These are phyloP conservation scores for Epizoanthus stellaris DNA, from an alignment of 92 coral and sea anemone species.

Conservation along the genomic window DNA sequence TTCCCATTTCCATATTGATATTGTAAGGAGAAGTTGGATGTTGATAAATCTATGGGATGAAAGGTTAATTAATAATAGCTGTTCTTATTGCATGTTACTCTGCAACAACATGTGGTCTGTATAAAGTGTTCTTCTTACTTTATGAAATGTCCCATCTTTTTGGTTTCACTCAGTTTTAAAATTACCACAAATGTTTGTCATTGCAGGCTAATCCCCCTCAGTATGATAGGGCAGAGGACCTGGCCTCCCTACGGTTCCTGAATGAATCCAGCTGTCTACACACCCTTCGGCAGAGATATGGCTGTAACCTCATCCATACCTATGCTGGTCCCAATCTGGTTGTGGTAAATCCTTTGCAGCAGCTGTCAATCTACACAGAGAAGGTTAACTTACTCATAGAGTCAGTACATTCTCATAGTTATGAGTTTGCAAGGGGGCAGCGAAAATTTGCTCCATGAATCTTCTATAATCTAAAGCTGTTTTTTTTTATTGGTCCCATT, in stretches of 20 bases:
- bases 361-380: slow-evolving; percentile 87
- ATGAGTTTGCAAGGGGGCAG: too few species aligned
- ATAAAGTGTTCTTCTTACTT: background rate
- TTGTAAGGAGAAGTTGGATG: too few species aligned
- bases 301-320: slow-evolving; percentile 94
- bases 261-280: slow-evolving; percentile 98
- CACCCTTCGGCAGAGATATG: slow-evolving; percentile 94
- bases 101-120: background rate
- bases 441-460: background rate
- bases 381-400: slow-evolving; percentile 57
- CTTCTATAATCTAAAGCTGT: background rate
- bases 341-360: slow-evolving; percentile 85
- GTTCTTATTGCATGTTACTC: background rate
- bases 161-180: too few species aligned
- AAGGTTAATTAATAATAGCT: too few species aligned
- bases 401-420: background rate
- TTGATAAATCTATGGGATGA: too few species aligned
- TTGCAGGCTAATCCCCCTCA: slow-evolving; percentile 95
- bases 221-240: slow-evolving; percentile 97
- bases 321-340: slow-evolving; percentile 96
- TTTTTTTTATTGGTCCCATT: background rate
- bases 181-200: too few species aligned
- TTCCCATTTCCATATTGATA: too few species aligned
- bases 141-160: background rate
- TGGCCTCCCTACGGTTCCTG: slow-evolving; percentile 93